These are phyloP conservation scores for Leptopilina syphax DNA, from an alignment of 2,888 invertebrate genomes.

Conservation along the genomic window DNA sequence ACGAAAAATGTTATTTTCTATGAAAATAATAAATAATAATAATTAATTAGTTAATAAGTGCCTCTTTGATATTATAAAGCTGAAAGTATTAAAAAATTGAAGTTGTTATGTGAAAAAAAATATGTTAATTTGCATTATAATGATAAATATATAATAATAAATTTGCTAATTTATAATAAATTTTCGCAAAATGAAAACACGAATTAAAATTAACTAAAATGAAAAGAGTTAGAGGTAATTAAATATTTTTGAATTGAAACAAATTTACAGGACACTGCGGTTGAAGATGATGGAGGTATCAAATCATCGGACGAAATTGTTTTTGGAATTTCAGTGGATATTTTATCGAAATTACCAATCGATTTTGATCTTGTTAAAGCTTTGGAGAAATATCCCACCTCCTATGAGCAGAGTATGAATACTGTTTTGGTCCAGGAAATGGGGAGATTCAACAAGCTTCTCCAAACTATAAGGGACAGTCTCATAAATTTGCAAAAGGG, in stretches of 20 bases:
- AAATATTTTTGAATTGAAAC: no score
- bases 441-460: conserved; percentile 86
- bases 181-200: no score
- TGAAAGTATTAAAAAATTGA: no score
- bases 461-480: conserved; percentile 85
- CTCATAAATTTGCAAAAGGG: conserved; percentile 91
- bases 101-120: no score
- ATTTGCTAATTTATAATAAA: no score
- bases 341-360: conserved; percentile 86
- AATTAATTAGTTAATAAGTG: no score
- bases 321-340: conserved; percentile 87
- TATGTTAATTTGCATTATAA: no score
- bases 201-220: background rate
- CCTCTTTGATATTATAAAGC: no score
- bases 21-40: no score
- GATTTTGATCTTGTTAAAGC: conserved; percentile 84
- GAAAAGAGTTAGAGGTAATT: background rate
- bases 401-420: conserved; percentile 93
- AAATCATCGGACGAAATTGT: conserved; percentile 89
- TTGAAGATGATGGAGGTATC: conserved; percentile 79
- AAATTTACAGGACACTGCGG: conserved; percentile 80
- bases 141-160: no score
- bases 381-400: conserved; percentile 85
- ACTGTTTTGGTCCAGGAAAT: conserved; percentile 94
- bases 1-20: no score